Percentiles rank a stretch among this genome's conserved stretches.
These are phyloP conservation scores for Syrphus vitripennis DNA, from an alignment of 2,888 invertebrate genomes.

Conservation along the genomic window DNA sequence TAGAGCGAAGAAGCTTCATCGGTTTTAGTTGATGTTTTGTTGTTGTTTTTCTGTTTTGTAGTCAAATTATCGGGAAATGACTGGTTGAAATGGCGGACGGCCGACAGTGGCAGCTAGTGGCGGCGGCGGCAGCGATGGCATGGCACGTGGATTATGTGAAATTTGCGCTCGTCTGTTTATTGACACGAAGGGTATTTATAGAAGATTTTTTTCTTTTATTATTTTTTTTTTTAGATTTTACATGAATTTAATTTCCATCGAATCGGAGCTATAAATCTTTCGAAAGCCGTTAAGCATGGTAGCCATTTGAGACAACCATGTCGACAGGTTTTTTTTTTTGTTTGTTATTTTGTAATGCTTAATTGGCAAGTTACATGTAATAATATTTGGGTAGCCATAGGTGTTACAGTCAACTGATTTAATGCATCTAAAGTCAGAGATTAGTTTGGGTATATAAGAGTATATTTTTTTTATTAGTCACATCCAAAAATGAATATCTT, in stretches of 20 bases:
- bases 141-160: constrained; percentile 64
- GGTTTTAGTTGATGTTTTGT: background rate
- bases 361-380: background rate
- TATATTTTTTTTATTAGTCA: no score
- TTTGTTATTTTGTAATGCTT: background rate
- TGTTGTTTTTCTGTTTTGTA: constrained; percentile 3
- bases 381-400: background rate
- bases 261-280: constrained; percentile 63
- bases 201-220: constrained; percentile 8
- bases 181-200: constrained; percentile 60
- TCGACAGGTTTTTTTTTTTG: constrained; percentile 21
- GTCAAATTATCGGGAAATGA: constrained; percentile 41
- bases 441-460: no score
- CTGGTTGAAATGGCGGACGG: background rate
- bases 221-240: constrained; percentile 11
- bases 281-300: constrained; percentile 25
- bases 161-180: constrained; percentile 66
- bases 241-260: constrained; percentile 68
- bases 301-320: constrained; percentile 17
- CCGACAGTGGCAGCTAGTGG: background rate
- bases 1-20: constrained; percentile 16
- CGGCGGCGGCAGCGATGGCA: constrained; percentile 39
- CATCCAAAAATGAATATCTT: no score
- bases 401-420: background rate
- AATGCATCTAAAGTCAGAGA: no score